Conservation (phyloP, 2,888 invertebrate species). For the Nomada lathburiana region DNA sequence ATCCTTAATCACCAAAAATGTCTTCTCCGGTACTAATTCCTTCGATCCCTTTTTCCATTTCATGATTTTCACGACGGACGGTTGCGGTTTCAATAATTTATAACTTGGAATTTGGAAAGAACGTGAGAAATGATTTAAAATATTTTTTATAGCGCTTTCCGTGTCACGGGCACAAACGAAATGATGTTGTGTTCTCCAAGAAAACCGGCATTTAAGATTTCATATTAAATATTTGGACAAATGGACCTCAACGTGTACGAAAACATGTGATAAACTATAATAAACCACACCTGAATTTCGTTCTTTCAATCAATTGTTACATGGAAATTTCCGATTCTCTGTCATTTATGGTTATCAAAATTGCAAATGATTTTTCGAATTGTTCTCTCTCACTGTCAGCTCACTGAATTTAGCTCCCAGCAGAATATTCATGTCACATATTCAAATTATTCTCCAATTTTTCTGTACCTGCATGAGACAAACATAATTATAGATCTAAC, state of each 20-base stretch:
- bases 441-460: slow-evolving; percentile 1
- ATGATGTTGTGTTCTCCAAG: slow-evolving; percentile 1
- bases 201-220: slow-evolving; percentile 3
- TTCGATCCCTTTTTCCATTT: slow-evolving; percentile 76
- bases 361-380: slow-evolving; percentile 24
- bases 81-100: slow-evolving; percentile 6
- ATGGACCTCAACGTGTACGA: not conserved
- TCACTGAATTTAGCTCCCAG: slow-evolving; percentile 44
- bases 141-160: not conserved
- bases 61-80: slow-evolving; percentile 66
- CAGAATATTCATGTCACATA: slow-evolving; percentile 25
- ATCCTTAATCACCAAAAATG: slow-evolving; percentile 77
- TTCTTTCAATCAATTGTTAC: slow-evolving; percentile 18
- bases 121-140: not conserved
- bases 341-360: slow-evolving; percentile 42
- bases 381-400: slow-evolving; percentile 3
- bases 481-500: not conserved
- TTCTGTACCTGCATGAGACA: not conserved
- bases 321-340: not conserved
- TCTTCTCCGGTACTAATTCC: slow-evolving; percentile 79
- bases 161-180: slow-evolving; percentile 8
- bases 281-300: slow-evolving; percentile 39
- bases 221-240: slow-evolving; percentile 7
- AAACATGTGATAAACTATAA: not conserved
- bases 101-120: slow-evolving; percentile 33